Conservation (phyloP, 2,113 vertebrate species). For the Ameiurus melas region DNA sequence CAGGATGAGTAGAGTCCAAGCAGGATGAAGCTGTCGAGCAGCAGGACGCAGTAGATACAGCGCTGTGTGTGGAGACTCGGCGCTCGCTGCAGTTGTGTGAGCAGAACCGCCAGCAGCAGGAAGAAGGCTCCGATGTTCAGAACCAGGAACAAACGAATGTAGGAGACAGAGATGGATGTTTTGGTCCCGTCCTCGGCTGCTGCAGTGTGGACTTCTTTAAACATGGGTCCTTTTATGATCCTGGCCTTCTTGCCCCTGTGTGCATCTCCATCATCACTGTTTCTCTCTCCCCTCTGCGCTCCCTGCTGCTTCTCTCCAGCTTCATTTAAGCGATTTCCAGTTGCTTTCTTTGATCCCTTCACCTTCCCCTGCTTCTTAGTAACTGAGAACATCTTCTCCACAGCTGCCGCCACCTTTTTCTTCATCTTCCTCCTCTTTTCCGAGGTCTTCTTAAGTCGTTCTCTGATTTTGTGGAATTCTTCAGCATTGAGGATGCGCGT, state of each 20-base stretch:
- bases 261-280: conserved; percentile 79
- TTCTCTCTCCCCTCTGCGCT: conserved; percentile 81
- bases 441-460: conserved; percentile 85
- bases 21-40: conserved; percentile 89
- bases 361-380: conserved; percentile 77
- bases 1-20: conserved; percentile 93
- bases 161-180: conserved; percentile 77
- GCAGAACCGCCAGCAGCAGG: conserved; percentile 85
- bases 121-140: conserved; percentile 95
- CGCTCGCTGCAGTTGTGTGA: conserved; percentile 86
- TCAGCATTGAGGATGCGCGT: conserved; percentile 85
- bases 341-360: conserved; percentile 74
- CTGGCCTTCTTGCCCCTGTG: conserved; percentile 75
- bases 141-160: conserved; percentile 89
- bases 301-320: conserved; percentile 79
- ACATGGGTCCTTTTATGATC: conserved; percentile 68
- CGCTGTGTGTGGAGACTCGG: conserved; percentile 87
- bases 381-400: conserved; percentile 87
- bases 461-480: conserved; percentile 86
- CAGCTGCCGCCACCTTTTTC: conserved; percentile 50
- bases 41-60: conserved; percentile 88
- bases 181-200: conserved; percentile 70
- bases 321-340: conserved; percentile 72
- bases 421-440: conserved; percentile 61
- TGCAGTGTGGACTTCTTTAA: conserved; percentile 75